Percentiles rank a stretch among this genome's conserved stretches.
These are phyloP conservation scores for Perithous albicinctus DNA, from an alignment of 2,888 invertebrate species.

Conservation along the genomic window DNA sequence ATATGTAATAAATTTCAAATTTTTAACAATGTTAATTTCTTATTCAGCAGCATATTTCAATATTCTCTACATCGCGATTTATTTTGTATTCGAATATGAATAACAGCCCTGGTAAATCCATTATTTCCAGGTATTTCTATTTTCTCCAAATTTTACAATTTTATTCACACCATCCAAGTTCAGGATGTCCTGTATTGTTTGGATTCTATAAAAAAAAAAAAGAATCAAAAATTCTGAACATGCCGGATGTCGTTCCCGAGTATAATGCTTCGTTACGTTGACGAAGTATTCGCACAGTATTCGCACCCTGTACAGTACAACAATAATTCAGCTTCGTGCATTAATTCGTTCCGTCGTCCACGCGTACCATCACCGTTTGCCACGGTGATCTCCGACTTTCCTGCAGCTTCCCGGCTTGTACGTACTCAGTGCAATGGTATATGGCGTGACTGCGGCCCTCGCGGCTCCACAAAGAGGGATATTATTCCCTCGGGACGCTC, in stretches of 20 bases:
- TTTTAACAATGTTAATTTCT: background rate
- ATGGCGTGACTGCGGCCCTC: slow-evolving; percentile 72
- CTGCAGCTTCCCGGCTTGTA: slow-evolving; percentile 8
- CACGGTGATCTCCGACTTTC: slow-evolving; percentile 32
- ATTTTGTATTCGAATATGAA: background rate
- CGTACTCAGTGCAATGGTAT: background rate
- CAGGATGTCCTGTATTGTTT: slow-evolving; percentile 24
- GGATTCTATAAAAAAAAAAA: slow-evolving; percentile 17
- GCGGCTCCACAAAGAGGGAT: slow-evolving; percentile 79
- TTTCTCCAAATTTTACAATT: slow-evolving; percentile 18
- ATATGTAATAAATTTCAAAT: background rate
- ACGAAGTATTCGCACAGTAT: slow-evolving; percentile 44
- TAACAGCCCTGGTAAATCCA: slow-evolving; percentile 1
- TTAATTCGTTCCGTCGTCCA: slow-evolving; percentile 31
- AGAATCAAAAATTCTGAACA: slow-evolving; percentile 2
- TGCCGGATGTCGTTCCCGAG: slow-evolving; percentile 31
- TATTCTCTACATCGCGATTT: background rate
- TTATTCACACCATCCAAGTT: background rate
- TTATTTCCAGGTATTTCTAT: slow-evolving; percentile 8
- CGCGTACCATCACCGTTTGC: background rate
- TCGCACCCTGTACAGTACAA: slow-evolving; percentile 37
- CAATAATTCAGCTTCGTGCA: slow-evolving; percentile 28
- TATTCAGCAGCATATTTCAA: background rate
- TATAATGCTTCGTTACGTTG: slow-evolving; percentile 70
- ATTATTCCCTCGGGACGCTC: slow-evolving; percentile 79